Conservation (phyloP, 2,888 invertebrate genomes). For the Drosophila parthenogenetica region DNA sequence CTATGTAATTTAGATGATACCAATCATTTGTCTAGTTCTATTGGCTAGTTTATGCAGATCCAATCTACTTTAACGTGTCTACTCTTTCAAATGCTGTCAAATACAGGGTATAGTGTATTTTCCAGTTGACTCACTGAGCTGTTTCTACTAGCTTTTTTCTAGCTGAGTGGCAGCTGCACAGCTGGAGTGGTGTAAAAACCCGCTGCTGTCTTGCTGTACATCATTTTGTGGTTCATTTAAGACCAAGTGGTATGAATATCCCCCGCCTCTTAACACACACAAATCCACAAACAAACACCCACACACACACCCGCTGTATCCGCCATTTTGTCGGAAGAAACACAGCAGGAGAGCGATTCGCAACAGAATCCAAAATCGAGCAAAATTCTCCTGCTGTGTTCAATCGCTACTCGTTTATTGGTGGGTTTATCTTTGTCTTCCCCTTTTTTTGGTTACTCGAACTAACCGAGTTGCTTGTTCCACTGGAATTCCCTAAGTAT, state of each 20-base stretch:
- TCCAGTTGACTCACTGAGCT: background rate
- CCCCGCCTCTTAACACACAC: background rate
- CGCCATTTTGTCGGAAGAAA: constrained; percentile 15
- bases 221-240: constrained; percentile 58
- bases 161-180: constrained; percentile 36
- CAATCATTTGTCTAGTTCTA: too few relatives aligned
- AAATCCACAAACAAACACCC: background rate
- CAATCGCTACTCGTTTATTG: constrained; percentile 47
- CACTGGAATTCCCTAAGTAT: constrained; percentile 35
- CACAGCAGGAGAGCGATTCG: constrained; percentile 44
- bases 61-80: too few relatives aligned
- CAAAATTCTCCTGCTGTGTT: constrained; percentile 43
- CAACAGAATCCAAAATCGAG: constrained; percentile 34
- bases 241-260: constrained; percentile 22
- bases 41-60: too few relatives aligned
- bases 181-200: constrained; percentile 38
- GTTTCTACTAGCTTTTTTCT: background rate
- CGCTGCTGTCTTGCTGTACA: constrained; percentile 37
- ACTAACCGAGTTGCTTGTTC: constrained; percentile 15
- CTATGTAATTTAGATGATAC: too few relatives aligned
- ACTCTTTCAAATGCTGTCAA: too few relatives aligned
- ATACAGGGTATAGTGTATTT: background rate
- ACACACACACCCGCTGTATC: background rate
- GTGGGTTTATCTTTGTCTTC: constrained; percentile 52
- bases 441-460: constrained; percentile 13